A percentile compares a stretch with the other conserved stretches of the same genome.
These are phyloP conservation scores for Scaptodrosophila lebanonensis DNA, from an alignment of 1,140 invertebrate species.

Conservation along the genomic window DNA sequence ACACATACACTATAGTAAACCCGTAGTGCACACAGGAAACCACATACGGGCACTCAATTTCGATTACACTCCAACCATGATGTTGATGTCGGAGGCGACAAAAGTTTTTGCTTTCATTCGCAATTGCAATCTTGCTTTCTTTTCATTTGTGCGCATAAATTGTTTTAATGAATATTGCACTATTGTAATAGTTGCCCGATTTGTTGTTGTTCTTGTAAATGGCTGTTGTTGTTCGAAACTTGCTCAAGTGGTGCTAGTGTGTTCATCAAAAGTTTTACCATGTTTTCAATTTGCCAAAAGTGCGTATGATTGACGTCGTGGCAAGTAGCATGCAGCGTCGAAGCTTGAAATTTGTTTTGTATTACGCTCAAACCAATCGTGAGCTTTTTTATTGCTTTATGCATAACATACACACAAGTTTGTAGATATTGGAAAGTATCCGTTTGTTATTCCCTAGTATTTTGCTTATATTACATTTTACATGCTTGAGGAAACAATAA, in stretches of 20 bases:
- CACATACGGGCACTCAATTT: too few relatives aligned
- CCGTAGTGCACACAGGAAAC: too few relatives aligned
- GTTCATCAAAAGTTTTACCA: constrained; percentile 5
- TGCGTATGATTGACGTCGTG: constrained; percentile 39
- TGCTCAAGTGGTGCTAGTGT: constrained; percentile 1
- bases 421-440: constrained; percentile 22
- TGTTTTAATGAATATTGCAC: constrained; percentile 6
- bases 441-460: constrained; percentile 27
- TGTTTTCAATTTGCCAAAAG: constrained; percentile 2
- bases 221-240: constrained; percentile 15
- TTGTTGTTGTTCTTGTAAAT: neutral
- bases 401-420: constrained; percentile 3
- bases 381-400: constrained; percentile 26
- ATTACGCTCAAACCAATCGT: constrained; percentile 18
- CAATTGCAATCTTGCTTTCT: constrained; percentile 18
- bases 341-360: constrained; percentile 21
- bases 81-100: neutral
- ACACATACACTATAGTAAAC: too few relatives aligned
- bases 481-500: constrained; percentile 1
- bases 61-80: neutral
- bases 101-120: neutral
- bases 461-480: constrained; percentile 1
- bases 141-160: constrained; percentile 18
- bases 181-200: neutral
- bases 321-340: neutral